Base-by-base conservation (phyloP, 2,797 vertebrate species). In the Numenius phaeopus region DNA sequence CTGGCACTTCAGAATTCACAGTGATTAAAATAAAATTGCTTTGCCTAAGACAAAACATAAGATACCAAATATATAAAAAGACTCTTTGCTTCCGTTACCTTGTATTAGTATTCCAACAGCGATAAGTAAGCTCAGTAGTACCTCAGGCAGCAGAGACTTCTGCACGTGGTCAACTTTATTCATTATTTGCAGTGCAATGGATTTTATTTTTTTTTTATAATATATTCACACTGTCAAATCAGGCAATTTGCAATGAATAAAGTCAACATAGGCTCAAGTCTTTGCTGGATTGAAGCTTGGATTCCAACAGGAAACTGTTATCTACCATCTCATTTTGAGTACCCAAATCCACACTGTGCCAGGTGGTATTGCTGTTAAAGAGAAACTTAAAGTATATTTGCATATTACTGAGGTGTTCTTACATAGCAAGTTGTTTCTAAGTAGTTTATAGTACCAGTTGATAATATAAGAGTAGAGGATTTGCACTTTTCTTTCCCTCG, bases 1-100 rank as follows among this genome's bases (percentile, higher is more conserved):
- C 81, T 97, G 85, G 85, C 95, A 97, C 83, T 97, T 97, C 69
- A 96, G 92, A 97, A 91, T 91, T 97, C 97, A 97, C 97, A 97
- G 96, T 97, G 93, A 95, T 96, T 87, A 95, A 96, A 95, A 76
- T 76, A 91, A 97, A 98, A 96, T 14, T 80, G 71, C 67, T 94
- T 95, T 79, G 73, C 92, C 73, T 71, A 89, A 78, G 75, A 95
- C 78, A 96, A 96, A 96, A 97, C 62, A 7, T 69, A 93, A 93
- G 77, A 95, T 91, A 95, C 75, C 61, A 65, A 71, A 89, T 75
- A 93, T 34, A 79, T 77, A 91, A 67, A 91, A 95, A 40, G 58
- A 73, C 67, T 94, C 83, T 96, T 81, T 70, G 86, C 76, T 94
- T 90, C 77, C 46, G 67, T 91, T 90, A 90, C 57, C 81, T 88